Percentiles rank a stretch among this genome's conserved stretches.
Conservation (phyloP, 2,888 invertebrate genomes). For the Heteropelma amictum region DNA sequence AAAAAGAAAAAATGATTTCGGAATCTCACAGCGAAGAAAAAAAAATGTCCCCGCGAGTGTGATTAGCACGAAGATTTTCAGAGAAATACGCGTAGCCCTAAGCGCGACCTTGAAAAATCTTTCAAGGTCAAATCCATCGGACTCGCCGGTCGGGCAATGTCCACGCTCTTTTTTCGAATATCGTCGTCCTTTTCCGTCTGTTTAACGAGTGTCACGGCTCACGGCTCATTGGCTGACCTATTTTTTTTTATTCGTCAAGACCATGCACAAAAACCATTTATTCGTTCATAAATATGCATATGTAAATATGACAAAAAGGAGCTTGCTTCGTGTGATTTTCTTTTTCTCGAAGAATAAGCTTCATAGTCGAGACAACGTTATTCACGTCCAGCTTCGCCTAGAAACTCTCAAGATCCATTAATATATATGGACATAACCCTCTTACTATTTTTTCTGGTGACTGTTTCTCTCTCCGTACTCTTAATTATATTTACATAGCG, state of each 20-base stretch:
- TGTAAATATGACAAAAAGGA: conserved; percentile 17
- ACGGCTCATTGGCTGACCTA: background rate
- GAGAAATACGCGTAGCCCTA: too few relatives aligned
- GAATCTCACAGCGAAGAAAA: background rate
- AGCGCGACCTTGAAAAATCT: conserved; percentile 47
- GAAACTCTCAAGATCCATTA: conserved; percentile 19
- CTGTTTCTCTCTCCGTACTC: conserved; percentile 13
- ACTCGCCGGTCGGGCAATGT: background rate
- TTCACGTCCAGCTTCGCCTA: conserved; percentile 16
- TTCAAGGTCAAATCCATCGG: conserved; percentile 24
- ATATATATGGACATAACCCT: background rate
- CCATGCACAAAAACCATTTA: background rate
- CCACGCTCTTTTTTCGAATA: background rate
- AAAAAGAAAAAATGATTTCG: conserved; percentile 13
- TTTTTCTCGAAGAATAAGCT: background rate
- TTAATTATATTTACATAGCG: too few relatives aligned
- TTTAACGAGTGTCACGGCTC: background rate
- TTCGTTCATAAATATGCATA: conserved; percentile 2
- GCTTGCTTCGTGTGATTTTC: conserved; percentile 2
- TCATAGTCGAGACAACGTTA: conserved; percentile 16
- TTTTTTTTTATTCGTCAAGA: background rate
- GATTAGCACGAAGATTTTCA: background rate
- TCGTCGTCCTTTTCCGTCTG: background rate
- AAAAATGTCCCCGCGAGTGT: background rate
- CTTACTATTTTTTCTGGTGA: background rate